A percentile compares a stretch with the other conserved stretches of the same genome.
These are phyloP conservation scores for Microcebus ravelobensis DNA, from an alignment of 2,113 vertebrate genomes.

Conservation along the genomic window DNA sequence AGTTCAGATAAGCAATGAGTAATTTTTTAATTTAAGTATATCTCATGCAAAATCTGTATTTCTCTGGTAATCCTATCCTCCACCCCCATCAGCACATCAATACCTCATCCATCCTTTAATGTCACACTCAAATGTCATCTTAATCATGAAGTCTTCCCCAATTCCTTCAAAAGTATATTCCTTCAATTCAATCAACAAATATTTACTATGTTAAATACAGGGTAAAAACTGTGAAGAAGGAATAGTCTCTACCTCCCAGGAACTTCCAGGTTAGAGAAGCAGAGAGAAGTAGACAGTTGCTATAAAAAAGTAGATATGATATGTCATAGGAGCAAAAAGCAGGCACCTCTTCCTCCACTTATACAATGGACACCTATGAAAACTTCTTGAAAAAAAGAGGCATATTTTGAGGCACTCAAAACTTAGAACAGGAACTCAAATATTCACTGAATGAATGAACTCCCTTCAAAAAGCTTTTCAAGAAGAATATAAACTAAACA, in stretches of 20 bases:
- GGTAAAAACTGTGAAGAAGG: not conserved
- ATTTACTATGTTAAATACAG: not conserved
- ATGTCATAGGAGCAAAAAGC: not conserved
- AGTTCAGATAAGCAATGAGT: constrained; percentile 25
- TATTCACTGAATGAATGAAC: not conserved
- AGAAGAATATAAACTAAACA: not conserved
- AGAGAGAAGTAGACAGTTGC: not conserved
- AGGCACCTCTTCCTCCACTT: not conserved
- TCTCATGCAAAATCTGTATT: constrained; percentile 1
- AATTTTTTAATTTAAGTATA: not conserved
- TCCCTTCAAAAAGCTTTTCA: not conserved
- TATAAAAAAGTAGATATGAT: not conserved
- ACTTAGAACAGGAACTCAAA: not conserved
- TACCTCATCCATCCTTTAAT: not conserved
- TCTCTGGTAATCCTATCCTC: not conserved
- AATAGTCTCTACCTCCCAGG: not conserved
- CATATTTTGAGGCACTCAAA: not conserved
- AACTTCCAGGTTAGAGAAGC: not conserved
- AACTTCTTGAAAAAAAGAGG: not conserved
- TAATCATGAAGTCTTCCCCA: not conserved
- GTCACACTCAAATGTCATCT: constrained; percentile 26
- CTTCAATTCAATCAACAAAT: not conserved
- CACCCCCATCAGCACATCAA: not conserved
- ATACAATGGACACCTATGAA: not conserved
- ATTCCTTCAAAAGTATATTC: not conserved